Percentiles rank a stretch among this genome's conserved stretches.
These are phyloP conservation scores for Taxidea taxus DNA, from an alignment of 2,113 vertebrate genomes.

Conservation along the genomic window DNA sequence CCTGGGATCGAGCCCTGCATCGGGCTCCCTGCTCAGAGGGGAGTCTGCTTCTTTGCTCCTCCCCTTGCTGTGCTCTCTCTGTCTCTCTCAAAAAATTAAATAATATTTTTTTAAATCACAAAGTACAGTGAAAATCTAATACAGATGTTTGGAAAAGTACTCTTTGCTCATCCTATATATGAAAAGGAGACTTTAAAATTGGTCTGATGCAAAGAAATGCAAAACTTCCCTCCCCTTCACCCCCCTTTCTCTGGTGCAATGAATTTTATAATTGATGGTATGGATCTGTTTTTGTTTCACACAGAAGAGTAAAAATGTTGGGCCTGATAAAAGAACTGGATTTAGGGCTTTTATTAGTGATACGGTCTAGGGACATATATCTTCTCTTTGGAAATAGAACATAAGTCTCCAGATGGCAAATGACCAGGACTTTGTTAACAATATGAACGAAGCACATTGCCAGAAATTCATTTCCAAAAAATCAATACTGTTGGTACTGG, in stretches of 20 bases:
- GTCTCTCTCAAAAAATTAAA: neutral
- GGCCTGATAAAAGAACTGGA: slow-evolving; percentile 33
- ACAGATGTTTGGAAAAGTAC: neutral
- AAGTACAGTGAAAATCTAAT: neutral
- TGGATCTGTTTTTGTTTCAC: slow-evolving; percentile 48
- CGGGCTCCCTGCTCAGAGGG: neutral
- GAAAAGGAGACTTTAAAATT: slow-evolving; percentile 32
- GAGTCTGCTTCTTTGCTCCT: neutral
- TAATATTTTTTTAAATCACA: neutral
- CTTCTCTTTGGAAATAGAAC: slow-evolving; percentile 43
- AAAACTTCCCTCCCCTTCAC: neutral
- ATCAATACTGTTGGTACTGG: slow-evolving; percentile 39
- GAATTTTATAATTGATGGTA: slow-evolving; percentile 47
- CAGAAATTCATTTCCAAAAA: slow-evolving; percentile 42
- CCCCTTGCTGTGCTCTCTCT: neutral
- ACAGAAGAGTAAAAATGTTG: slow-evolving; percentile 32
- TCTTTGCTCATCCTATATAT: neutral
- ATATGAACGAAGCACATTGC: slow-evolving; percentile 29
- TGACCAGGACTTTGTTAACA: slow-evolving; percentile 21
- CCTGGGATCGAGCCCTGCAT: neutral
- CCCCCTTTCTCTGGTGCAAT: neutral
- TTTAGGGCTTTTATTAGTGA: slow-evolving; percentile 32
- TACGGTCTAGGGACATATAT: neutral
- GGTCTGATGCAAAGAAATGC: slow-evolving; percentile 22
- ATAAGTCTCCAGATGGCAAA: slow-evolving; percentile 27